Conservation (phyloP, 2,888 invertebrate species). For the Drosophila borealis region DNA sequence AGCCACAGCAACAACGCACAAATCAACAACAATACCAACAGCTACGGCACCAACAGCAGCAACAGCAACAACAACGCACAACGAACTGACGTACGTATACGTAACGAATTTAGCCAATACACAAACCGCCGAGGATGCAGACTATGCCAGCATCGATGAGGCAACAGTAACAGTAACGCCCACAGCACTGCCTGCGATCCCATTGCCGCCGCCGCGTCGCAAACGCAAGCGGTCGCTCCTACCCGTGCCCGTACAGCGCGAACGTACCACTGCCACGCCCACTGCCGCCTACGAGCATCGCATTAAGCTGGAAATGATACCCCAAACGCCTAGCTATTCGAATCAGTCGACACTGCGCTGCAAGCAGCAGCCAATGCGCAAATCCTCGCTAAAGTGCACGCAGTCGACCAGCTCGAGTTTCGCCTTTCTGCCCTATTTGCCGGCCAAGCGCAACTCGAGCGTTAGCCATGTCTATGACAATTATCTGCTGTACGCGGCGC, state of each 20-base stretch:
- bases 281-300: conserved; percentile 75
- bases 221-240: conserved; percentile 82
- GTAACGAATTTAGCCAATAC: conserved; percentile 81
- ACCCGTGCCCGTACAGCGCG: conserved; percentile 68
- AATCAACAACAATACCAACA: conserved; percentile 45
- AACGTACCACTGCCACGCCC: conserved; percentile 45
- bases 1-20: conserved; percentile 51
- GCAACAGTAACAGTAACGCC: conserved; percentile 12
- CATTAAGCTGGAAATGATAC: conserved; percentile 73
- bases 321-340: conserved; percentile 75
- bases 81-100: conserved; percentile 85
- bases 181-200: conserved; percentile 12
- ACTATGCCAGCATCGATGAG: conserved; percentile 71
- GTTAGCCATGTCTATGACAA: conserved; percentile 84
- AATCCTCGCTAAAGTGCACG: conserved; percentile 75
- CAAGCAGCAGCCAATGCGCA: conserved; percentile 53
- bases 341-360: conserved; percentile 82
- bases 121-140: conserved; percentile 57
- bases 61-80: conserved; percentile 59
- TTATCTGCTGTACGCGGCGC: conserved; percentile 81
- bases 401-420: conserved; percentile 83
- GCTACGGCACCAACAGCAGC: conserved; percentile 23
- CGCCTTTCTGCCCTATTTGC: conserved; percentile 81
- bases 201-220: conserved; percentile 82
- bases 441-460: conserved; percentile 83